These are phyloP conservation scores for Chaenogobius annularis DNA, from an alignment of 2,113 vertebrate species.

Conservation along the genomic window DNA sequence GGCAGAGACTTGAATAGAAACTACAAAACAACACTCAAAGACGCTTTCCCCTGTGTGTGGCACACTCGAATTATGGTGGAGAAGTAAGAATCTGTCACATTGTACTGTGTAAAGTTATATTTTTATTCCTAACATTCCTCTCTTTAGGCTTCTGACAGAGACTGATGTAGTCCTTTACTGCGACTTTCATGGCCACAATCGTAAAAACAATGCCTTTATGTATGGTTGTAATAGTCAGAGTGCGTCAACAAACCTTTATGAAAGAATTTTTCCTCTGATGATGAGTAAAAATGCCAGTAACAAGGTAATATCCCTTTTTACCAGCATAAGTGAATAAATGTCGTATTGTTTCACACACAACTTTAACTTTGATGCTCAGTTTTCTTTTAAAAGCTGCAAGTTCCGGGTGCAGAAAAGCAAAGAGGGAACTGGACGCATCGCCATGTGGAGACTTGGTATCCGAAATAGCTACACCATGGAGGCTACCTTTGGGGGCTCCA, in stretches of 20 bases:
- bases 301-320: slow-evolving; percentile 76
- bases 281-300: slow-evolving; percentile 90
- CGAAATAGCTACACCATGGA: slow-evolving; percentile 94
- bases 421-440: slow-evolving; percentile 87
- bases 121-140: slow-evolving; percentile 2
- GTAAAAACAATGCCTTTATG: slow-evolving; percentile 91
- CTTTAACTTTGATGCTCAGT: slow-evolving; percentile 68
- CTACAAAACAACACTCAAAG: slow-evolving; percentile 76
- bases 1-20: slow-evolving; percentile 89
- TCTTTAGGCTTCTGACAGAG: slow-evolving; percentile 80
- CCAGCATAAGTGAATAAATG: background rate
- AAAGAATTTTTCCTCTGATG: slow-evolving; percentile 91
- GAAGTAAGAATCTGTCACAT: slow-evolving; percentile 74
- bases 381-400: slow-evolving; percentile 90
- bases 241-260: slow-evolving; percentile 62
- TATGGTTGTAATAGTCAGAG: slow-evolving; percentile 81
- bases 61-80: slow-evolving; percentile 86
- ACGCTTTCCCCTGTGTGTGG: slow-evolving; percentile 86
- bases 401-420: slow-evolving; percentile 90
- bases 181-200: slow-evolving; percentile 92
- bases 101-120: background rate
- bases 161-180: slow-evolving; percentile 88
- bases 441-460: slow-evolving; percentile 91
- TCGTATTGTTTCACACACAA: background rate
- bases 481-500: slow-evolving; percentile 87